phyloP scores from a whole-genome alignment of 2,888 invertebrate genomes.

The Drosophila paranaensis region DNA sequence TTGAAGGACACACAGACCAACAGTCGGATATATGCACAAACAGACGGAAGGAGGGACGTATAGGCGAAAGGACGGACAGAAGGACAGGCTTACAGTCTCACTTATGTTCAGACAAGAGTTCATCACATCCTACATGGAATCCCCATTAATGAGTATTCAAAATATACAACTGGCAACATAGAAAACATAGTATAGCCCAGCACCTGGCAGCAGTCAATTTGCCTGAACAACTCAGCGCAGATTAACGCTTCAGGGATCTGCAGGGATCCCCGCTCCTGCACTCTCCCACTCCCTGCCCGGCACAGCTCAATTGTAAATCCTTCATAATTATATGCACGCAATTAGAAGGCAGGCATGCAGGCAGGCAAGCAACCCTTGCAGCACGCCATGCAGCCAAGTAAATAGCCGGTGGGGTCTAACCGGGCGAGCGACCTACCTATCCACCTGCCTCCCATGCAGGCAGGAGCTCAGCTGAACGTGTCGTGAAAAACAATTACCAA shows the following conservation, averaged over 20 bases:
- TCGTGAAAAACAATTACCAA: conserved; percentile 66
- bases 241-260: conserved; percentile 53
- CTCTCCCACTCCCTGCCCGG: neutral
- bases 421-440: neutral
- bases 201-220: conserved; percentile 56
- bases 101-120: no score
- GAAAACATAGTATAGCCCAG: conserved; percentile 9
- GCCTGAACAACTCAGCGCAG: conserved; percentile 53
- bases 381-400: conserved; percentile 25
- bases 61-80: no score
- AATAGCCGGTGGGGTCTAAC: conserved; percentile 27
- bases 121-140: neutral
- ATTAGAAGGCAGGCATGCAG: conserved; percentile 35
- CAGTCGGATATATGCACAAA: neutral
- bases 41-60: neutral
- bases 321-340: conserved; percentile 61
- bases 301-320: conserved; percentile 9
- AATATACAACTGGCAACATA: conserved; percentile 11
- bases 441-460: neutral
- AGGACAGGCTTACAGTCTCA: neutral
- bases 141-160: neutral
- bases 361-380: conserved; percentile 22
- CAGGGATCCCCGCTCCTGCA: neutral
- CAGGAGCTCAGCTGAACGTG: conserved; percentile 33
- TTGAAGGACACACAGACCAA: neutral